Base-by-base conservation (phyloP, 2,888 invertebrate species). In the Charanyca ferruginea region DNA sequence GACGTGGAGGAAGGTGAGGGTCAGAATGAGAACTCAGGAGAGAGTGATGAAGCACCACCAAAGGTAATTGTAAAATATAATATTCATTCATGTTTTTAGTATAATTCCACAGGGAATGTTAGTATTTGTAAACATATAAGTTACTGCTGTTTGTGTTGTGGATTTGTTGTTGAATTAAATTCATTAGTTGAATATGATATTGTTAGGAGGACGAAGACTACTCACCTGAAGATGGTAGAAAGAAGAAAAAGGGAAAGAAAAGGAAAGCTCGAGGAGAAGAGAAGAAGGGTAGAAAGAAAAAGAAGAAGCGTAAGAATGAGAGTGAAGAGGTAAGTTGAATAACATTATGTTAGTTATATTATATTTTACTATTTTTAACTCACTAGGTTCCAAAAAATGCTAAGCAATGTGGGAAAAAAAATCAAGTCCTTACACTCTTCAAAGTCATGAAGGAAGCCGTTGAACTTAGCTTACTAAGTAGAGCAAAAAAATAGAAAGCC, bases 201-300 rank as follows among this genome's bases (percentile, higher is more conserved):
- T 59, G 8, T 52, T 79, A 98, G 91, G 98, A 98, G 89, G 98
- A 98, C 91, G 98, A 98, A 85, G 98, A 98, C 90, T 98, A 98
- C 83, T 98, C 98, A 76, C 97, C 97, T 61, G 98, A 98, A 88
- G 98, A 97, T 93, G 96, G 96, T 57, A 97, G 98, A 84, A 98
- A 98, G 92, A 98, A 98, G 94, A 99, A 99, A 89, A 98, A 99
- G 86, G 98, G 98, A 25, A 99, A 99, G 92, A 99, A 99, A 90
- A 96, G 99, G 87, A 99, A 98, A 95, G 98, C 97, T 60, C 96
- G 97, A 84, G 98, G 98, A 84, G 98, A 98, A 90, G 98, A 98
- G 66, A 98, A 98, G 91, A 98, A 98, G 88, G 98, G 98, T 80
- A 98, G 98, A 91, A 98, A 98, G 94, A 98, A 98, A 94, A 98